Evolutionary conservation across 2,113 vertebrate genomes (phyloP).

Genomic region (Ceratotherium simum): DNA sequence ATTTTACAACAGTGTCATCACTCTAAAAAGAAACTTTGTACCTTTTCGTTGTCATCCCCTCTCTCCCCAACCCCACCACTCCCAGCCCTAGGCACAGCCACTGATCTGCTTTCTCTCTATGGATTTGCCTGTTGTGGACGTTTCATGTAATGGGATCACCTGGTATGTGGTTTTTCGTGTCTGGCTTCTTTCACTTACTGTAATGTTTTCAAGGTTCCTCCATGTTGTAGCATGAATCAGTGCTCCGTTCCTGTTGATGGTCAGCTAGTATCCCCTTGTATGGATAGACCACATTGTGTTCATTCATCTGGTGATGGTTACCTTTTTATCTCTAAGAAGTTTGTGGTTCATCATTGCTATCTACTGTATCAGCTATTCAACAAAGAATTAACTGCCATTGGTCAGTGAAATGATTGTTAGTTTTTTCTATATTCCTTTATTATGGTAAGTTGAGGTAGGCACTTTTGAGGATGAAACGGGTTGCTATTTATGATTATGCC

Average conservation of each 20-base stretch:
- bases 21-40: not conserved
- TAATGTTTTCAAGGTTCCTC: not conserved
- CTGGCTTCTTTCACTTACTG: not conserved
- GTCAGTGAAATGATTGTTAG: not conserved
- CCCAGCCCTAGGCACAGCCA: not conserved
- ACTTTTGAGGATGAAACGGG: not conserved
- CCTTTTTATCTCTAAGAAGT: not conserved
- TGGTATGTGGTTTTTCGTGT: not conserved
- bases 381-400: not conserved
- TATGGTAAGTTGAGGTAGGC: not conserved
- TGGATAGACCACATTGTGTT: not conserved
- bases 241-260: not conserved
- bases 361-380: not conserved
- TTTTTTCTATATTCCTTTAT: not conserved
- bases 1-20: not conserved
- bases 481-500: no score
- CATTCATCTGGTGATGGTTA: not conserved
- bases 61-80: fast-evolving
- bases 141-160: not conserved
- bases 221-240: fast-evolving
- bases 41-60: no score
- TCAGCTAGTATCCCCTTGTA: fast-evolving
- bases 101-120: not conserved
- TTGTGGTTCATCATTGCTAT: not conserved
- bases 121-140: not conserved